A percentile compares a stretch with the other conserved stretches of the same genome.
Conservation (phyloP, 2,888 invertebrate genomes). For the Capitulum mitella region DNA sequence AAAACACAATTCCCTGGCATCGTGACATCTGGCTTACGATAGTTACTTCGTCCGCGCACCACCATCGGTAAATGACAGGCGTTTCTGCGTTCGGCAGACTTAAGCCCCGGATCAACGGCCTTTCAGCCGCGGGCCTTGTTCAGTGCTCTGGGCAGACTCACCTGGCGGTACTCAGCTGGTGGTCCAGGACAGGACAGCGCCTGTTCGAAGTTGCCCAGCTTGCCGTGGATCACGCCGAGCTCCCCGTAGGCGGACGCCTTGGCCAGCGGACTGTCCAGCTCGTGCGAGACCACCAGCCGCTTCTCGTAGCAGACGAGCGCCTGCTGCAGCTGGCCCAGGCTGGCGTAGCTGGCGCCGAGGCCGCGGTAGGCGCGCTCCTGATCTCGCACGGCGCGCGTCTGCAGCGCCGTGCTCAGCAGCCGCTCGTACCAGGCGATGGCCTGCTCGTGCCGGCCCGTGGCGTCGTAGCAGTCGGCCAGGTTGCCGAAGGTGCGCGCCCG, state of each 20-base stretch:
- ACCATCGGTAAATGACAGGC: no score
- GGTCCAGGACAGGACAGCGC: constrained; percentile 87
- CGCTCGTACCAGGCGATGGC: constrained; percentile 88
- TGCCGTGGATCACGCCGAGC: constrained; percentile 61
- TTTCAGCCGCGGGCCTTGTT: no score
- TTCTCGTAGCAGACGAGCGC: constrained; percentile 91
- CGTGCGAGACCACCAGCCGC: constrained; percentile 84
- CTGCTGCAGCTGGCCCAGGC: constrained; percentile 78
- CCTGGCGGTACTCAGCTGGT: constrained; percentile 78
- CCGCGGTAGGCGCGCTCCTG: constrained; percentile 56
- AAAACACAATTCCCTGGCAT: no score
- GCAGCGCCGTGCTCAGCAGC: constrained; percentile 78
- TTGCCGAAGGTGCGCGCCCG: constrained; percentile 84
- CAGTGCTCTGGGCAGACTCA: no score
- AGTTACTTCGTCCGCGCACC: no score
- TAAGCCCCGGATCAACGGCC: no score
- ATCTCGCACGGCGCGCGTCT: constrained; percentile 55
- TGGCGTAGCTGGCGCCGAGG: constrained; percentile 63
- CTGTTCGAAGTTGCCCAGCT: constrained; percentile 73
- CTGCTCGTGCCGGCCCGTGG: constrained; percentile 90
- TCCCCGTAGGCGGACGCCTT: constrained; percentile 92
- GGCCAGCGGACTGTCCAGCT: constrained; percentile 74
- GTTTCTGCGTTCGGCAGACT: no score
- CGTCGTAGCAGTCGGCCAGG: constrained; percentile 90
- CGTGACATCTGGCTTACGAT: no score